Base-by-base conservation (phyloP, 1,140 invertebrate species). In the Drosophila novamexicana region DNA sequence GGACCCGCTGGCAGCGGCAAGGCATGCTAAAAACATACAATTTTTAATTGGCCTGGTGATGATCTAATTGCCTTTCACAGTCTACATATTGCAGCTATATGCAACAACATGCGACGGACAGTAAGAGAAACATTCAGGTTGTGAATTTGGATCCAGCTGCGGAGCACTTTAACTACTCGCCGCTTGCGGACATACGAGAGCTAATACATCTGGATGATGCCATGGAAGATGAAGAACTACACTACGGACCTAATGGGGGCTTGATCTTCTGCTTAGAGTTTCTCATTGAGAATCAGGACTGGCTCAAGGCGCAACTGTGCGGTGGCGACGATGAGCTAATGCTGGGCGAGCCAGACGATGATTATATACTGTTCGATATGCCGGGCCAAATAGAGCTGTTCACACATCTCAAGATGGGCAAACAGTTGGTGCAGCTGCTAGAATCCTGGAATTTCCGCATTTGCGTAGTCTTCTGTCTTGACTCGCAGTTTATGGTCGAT, bases 341-440 rank as follows among this genome's bases (percentile, higher is more conserved):
- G 64, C 61, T 90, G 6, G 90, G 79, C 3, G 90, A 92, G 50
- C 94, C 95, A 2, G 96, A 97, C 71, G 96, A 97, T 76, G 98
- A 99, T 93, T 99, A 99, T 91, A 95, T 99, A 57, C 93, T 99
- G n/a, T 99, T 99, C 92, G 99, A 99, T 93, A 99, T 98, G 93
- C 98, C 99, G 9, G 98, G 99, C 5, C 99, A 99, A 94, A 98
- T 99, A 75, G 99, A 99, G 93, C 93, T 99, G 0, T 99, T 99
- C 92, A 99, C 98, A 34, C 98, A 99, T 93, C 94, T 99, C 89
- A 96, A 96, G 52, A 96, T 98, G 10, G 98, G 99, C 92, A 95
- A 95, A 76, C 95, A 96, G 75, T 93, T 99, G 32, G 96, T 98
- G 1, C 94, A 96, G 36, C 93, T 95, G n/a, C 93, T 99, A n/a